Base-by-base conservation (phyloP, 2,797 vertebrate species). In the Acanthornis magna region DNA sequence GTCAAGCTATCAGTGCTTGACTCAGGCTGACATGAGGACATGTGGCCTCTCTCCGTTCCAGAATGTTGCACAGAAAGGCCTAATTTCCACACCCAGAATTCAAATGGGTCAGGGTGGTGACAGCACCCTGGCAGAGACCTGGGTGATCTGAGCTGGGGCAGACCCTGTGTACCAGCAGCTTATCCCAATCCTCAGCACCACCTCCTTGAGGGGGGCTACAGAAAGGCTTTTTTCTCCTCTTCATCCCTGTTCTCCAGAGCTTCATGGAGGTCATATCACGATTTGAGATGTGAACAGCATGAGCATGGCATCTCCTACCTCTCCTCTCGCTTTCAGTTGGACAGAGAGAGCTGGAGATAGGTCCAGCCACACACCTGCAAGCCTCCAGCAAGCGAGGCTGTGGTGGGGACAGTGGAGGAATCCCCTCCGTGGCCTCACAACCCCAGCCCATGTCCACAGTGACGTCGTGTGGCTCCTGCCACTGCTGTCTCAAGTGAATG, bases 341-440 rank as follows among this genome's bases (percentile, higher is more conserved):
- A 32, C 45, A 50, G 71, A 81, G n/a, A 12, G 25, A 47, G 62
- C 82, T 58, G 85, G 45, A 42, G 29, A 27, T 66, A 68, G 42
- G 16, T 42, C 76, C 4, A 2, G 40, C 86, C 26, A 5, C 0
- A 0, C 0, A 1, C 21, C 63, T 48, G 54, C 77, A 81, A 81
- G 74, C 42, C 36, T 89, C 45, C 74, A 67, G 48, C 11, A 23
- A 23, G 72, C 0, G 0, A 50, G 42, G 40, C 65, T 36, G 40
- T 16, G 26, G 1, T 38, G 62, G 43, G 58, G 23, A 58, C 13
- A 3, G 32, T 0, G 1, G 16, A 48, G 73, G 54, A 32, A 34
- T 75, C 15, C 51, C 62, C 54, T 47, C 7, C 1, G 1, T 2
- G 54, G 60, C 51, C 79, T 18, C 29, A 36, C n/a, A n/a, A 87